A percentile compares a stretch with the other conserved stretches of the same genome.
Conservation (phyloP, 2,797 vertebrate genomes). For the Geotrypetes seraphini region DNA sequence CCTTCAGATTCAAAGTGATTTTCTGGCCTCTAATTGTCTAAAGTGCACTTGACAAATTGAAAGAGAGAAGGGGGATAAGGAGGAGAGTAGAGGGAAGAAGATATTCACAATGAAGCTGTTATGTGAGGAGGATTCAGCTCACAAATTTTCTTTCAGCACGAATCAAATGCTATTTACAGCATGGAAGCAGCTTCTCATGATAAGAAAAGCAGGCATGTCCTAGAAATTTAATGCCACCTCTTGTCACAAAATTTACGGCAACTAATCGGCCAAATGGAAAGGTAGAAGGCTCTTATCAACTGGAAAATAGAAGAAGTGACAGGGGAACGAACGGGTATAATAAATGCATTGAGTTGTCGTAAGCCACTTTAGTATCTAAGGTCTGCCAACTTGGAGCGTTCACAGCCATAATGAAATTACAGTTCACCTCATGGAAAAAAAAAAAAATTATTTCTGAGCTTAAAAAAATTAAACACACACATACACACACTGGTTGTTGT, state of each 20-base stretch:
- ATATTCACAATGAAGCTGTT: slow-evolving; percentile 26
- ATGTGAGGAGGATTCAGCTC: slow-evolving; percentile 28
- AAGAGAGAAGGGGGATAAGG: neutral
- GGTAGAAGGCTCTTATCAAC: slow-evolving; percentile 40
- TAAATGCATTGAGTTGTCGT: slow-evolving; percentile 45
- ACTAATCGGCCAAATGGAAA: slow-evolving; percentile 51
- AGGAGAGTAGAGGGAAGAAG: slow-evolving; percentile 4
- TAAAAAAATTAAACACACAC: slow-evolving; percentile 3
- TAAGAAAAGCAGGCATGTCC: slow-evolving; percentile 10
- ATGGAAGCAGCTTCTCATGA: slow-evolving; percentile 9
- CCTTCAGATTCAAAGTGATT: slow-evolving; percentile 6
- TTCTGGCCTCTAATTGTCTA: slow-evolving; percentile 11
- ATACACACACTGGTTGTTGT: no score
- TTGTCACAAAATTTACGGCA: slow-evolving; percentile 43
- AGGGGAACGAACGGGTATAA: slow-evolving; percentile 32
- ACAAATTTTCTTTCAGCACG: slow-evolving; percentile 33
- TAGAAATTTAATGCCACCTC: slow-evolving; percentile 30
- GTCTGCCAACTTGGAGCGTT: neutral
- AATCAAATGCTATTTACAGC: slow-evolving; percentile 31
- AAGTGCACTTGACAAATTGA: slow-evolving; percentile 24
- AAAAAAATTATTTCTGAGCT: slow-evolving; percentile 18
- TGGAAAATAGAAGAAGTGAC: slow-evolving; percentile 17
- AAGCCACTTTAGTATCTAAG: slow-evolving; percentile 11
- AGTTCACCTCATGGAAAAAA: slow-evolving; percentile 11
- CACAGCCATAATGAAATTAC: slow-evolving; percentile 16